A percentile compares a stretch with the other conserved stretches of the same genome.
phyloP scores from a whole-genome alignment of 2,797 vertebrate genomes.

The Numenius phaeopus region DNA sequence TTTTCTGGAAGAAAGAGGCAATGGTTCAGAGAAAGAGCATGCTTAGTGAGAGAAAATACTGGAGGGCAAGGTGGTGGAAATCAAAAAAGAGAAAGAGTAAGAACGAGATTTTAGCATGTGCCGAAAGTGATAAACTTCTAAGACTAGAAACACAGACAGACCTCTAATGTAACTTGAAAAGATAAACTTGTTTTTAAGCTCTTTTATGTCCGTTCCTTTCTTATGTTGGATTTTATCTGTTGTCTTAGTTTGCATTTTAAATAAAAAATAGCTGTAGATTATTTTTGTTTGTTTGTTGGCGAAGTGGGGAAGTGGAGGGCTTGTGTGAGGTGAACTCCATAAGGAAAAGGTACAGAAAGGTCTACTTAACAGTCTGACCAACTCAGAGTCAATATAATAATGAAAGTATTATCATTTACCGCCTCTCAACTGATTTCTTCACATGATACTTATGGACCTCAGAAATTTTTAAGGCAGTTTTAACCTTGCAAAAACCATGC shows the following conservation, averaged over 20 bases:
- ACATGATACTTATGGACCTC: not conserved
- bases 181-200: not conserved
- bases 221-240: not conserved
- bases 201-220: not conserved
- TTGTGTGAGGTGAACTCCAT: not conserved
- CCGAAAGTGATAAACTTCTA: not conserved
- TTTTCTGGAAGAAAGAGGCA: not conserved
- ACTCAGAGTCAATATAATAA: not conserved
- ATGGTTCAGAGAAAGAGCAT: not conserved
- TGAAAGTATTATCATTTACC: not conserved
- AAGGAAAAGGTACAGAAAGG: not conserved
- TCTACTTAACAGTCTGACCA: not conserved
- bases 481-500: not conserved
- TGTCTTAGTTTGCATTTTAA: not conserved
- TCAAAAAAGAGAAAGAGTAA: not conserved
- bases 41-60: not conserved
- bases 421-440: accelerated
- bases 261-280: not conserved
- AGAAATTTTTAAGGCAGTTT: not conserved
- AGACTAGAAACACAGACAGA: not conserved
- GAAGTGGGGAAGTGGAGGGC: accelerated
- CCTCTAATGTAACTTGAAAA: not conserved
- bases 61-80: not conserved
- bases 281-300: not conserved
- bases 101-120: not conserved